Evolutionary conservation across 2,113 vertebrate genomes (phyloP), one percentile per base, ranked within the genome.

Genomic region (Upupa epops): DNA sequence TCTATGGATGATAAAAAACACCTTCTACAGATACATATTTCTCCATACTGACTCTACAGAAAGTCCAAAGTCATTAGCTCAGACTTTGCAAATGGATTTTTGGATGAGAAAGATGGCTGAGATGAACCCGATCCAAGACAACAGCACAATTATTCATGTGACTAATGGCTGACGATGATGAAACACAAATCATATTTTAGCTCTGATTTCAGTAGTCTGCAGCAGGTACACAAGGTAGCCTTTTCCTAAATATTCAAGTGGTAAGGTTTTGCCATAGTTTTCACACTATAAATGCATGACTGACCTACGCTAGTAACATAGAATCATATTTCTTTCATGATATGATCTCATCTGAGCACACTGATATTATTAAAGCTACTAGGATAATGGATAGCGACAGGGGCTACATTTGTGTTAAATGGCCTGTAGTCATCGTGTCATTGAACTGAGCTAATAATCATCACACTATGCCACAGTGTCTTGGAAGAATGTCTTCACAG

Each of bases 331-430:
- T 94, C 76, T 86, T 75, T 31, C 28, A 66, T 32, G 34, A 73
- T 34, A 31, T 13, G 37, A 51, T 74, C 49, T 76, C 66, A 82
- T 78, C 34, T 73, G 32, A 76, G 40, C 1, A 0, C 46, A 36
- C 9, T 60, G 64, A 82, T 72, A 78, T 77, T 92, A 71, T 66
- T 80, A 76, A 89, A 88, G 71, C 28, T 73, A 11, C 71, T 45
- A 31, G 12, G 61, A 79, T 80, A 93, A 95, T 48, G 61, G 91
- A 92, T 74, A 61, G 85, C 75, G 89, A 49, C 82, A 74, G 65
- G 92, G 87, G 91, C 89, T 70, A 71, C 87, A 71, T 91, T 94
- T 75, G 61, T 77, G 94, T 48, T 91, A 92, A 96, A 93, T 69
- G 87, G 61, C 42, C 92, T 95, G 72, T 74, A 61, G 91, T 86